Percentiles rank a stretch among this genome's conserved stretches.
Conservation (phyloP, 2,113 vertebrate genomes). For the Rhabdornis inornatus region DNA sequence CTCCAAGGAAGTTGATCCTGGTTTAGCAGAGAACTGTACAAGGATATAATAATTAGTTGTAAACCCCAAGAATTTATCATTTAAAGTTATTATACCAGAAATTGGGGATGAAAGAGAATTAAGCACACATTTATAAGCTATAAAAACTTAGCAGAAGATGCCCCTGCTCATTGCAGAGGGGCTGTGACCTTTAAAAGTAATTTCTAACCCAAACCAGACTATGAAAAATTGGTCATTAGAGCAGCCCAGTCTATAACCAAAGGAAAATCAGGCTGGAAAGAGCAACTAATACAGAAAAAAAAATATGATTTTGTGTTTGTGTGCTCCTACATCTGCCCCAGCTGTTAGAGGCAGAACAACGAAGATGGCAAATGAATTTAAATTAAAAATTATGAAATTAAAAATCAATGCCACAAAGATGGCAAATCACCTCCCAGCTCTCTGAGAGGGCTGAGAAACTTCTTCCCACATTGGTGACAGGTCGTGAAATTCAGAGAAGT, state of each 20-base stretch:
- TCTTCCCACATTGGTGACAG: neutral
- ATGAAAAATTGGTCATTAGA: neutral
- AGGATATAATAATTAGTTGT: neutral
- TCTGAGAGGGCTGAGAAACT: neutral
- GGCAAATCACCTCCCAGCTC: neutral
- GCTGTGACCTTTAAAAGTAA: neutral
- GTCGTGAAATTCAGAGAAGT: neutral
- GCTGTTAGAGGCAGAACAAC: rapidly evolving
- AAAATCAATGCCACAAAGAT: too few species aligned
- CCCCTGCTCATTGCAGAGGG: neutral
- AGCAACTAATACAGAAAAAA: neutral
- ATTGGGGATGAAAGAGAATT: neutral
- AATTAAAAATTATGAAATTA: too few species aligned
- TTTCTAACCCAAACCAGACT: neutral
- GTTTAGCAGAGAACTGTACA: neutral
- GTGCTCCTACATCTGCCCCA: neutral
- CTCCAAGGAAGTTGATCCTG: neutral
- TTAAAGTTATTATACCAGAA: neutral
- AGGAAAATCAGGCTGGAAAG: neutral
- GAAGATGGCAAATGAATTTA: too few species aligned
- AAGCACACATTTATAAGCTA: neutral
- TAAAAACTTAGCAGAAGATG: neutral
- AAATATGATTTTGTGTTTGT: neutral
- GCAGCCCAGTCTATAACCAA: neutral
- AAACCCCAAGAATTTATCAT: neutral